Evolutionary conservation across 2,888 invertebrate species (phyloP), one percentile per base, ranked within the genome.

Genomic region (Hyposoter dolosus): DNA sequence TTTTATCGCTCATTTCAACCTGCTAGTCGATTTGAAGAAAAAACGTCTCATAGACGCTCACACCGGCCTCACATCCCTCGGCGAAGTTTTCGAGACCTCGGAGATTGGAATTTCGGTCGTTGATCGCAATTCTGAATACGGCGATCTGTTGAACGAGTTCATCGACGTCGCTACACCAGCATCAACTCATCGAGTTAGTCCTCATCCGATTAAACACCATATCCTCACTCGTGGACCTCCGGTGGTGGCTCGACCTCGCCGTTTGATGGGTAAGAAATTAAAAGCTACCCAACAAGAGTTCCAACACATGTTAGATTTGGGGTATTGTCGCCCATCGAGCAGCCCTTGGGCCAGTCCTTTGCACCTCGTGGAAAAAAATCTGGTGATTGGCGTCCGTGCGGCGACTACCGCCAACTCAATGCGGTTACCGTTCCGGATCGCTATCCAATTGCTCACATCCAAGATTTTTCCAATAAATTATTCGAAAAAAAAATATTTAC

Each of bases 341-440:
- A 90, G 89, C n/a, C 86, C 85, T 7, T 91, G 89, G 90, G 79
- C 88, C 12, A 63, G 75, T 10, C 90, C 89, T 9, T 76, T 91
- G 6, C 89, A 88, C n/a, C 32, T 76, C 0, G 65, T 50, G 7
- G 1, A 3, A 4, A 76, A 76, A 45, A 76, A 76, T 50, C 17
- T 32, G 0, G 65, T 15, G 50, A 65, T 80, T 40, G 40, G 40
- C 7, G 40, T 40, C 40, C 40, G 40, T 40, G 40, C 40, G 40
- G 40, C 4, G 40, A 40, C 40, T 40, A 40, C 40, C 40, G 40
- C 7, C 40, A 40, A 7, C 40, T 40, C 7, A 40, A 40, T 6
- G 7, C 40, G 4, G 40, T 6, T 0, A 40, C 40, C 7, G 40
- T 40, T 6, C 40, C 40, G 40, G 40, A 40, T 7, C 40, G 40